Evolutionary conservation across 1,140 invertebrate genomes (phyloP).

Genomic region (Eubasilissa regina): DNA sequence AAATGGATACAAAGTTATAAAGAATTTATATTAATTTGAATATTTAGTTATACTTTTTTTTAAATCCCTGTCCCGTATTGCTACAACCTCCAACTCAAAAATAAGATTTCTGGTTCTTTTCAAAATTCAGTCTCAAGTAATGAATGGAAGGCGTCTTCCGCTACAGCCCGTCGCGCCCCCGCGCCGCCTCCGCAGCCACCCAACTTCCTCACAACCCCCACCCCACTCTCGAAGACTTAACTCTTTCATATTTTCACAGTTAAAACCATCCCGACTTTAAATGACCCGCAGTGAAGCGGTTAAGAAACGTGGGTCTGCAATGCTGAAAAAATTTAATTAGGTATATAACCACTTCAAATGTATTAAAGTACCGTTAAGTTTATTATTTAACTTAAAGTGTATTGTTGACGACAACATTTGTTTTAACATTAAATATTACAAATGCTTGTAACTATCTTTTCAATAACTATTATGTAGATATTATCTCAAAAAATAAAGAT

Average conservation of each 20-base stretch:
- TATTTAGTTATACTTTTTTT: too few species aligned
- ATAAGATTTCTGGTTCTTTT: conserved; percentile 31
- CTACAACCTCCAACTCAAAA: too few species aligned
- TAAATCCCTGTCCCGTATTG: too few species aligned
- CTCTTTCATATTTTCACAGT: conserved; percentile 51
- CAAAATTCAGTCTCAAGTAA: conserved; percentile 55
- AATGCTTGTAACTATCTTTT: too few species aligned
- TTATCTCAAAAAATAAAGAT: too few species aligned
- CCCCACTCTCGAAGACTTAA: conserved; percentile 36
- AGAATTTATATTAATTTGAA: too few species aligned
- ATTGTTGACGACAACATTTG: too few species aligned
- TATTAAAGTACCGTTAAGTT: not conserved
- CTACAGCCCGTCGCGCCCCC: too few species aligned
- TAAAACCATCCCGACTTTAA: conserved; percentile 47
- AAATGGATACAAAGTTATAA: too few species aligned
- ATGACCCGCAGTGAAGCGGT: conserved; percentile 45
- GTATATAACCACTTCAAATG: not conserved
- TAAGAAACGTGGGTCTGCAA: conserved; percentile 21
- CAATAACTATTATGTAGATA: too few species aligned
- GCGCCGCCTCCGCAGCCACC: conserved; percentile 14
- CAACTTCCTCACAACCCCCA: not conserved
- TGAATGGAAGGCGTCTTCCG: conserved; percentile 53
- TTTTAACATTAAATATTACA: too few species aligned
- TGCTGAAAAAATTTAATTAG: not conserved
- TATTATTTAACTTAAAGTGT: not conserved